These are phyloP conservation scores for Mnemiopsis leidyi DNA, from an alignment of 37 sponge, comb jelly and placozoan species.

Conservation along the genomic window DNA sequence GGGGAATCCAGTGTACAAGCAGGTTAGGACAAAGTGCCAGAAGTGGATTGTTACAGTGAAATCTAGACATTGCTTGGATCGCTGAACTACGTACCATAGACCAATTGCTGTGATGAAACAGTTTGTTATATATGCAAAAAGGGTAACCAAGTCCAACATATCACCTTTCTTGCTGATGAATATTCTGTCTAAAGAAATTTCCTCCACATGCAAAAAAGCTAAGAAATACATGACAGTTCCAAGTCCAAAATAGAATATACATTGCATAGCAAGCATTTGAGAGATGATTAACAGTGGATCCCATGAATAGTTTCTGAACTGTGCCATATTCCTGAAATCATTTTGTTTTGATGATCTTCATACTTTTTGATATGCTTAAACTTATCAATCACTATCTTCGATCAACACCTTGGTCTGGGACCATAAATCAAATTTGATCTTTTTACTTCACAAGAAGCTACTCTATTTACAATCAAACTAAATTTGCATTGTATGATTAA, in stretches of 20 bases:
- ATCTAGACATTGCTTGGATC: slow-evolving; percentile 59
- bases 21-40: slow-evolving; percentile 53
- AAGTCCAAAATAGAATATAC: slow-evolving; percentile 59
- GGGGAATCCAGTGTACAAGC: slow-evolving; percentile 31
- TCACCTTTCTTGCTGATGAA: slow-evolving; percentile 61
- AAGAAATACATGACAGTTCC: slow-evolving; percentile 55
- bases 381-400: no score
- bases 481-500: no score
- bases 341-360: no score
- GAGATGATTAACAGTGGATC: slow-evolving; percentile 44
- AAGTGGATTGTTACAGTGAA: slow-evolving; percentile 55
- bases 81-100: slow-evolving; percentile 55
- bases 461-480: no score
- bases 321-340: slow-evolving; percentile 25
- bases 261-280: slow-evolving; percentile 58
- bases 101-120: slow-evolving; percentile 57
- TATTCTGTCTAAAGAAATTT: slow-evolving; percentile 50
- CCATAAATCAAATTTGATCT: no score
- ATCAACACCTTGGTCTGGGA: no score
- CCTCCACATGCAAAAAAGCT: slow-evolving; percentile 28
- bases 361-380: no score
- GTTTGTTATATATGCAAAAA: slow-evolving; percentile 60
- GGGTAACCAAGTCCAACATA: background rate
- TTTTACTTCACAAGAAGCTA: no score
- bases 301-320: slow-evolving; percentile 57